Evolutionary conservation across 2,113 vertebrate species (phyloP).

Genomic region (Montifringilla adamsi): DNA sequence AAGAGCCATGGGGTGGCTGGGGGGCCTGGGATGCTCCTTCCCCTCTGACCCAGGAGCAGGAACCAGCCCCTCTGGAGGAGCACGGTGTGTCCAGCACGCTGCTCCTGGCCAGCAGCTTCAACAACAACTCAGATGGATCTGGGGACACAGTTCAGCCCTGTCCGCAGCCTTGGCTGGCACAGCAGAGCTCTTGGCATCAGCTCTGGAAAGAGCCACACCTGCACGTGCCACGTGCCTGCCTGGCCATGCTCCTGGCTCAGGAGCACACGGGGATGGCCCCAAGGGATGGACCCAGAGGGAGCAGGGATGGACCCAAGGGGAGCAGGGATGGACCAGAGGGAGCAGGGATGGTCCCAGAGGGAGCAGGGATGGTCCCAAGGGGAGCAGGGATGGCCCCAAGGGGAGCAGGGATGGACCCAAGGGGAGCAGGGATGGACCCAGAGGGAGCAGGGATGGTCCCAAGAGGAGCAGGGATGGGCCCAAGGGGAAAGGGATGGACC

Average conservation of each 20-base stretch:
- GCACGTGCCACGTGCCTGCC: fast-evolving
- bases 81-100: fast-evolving
- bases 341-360: too few relatives aligned
- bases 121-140: fast-evolving
- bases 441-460: too few relatives aligned
- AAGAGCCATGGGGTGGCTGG: fast-evolving
- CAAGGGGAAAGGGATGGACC: too few relatives aligned
- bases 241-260: fast-evolving
- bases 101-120: not conserved
- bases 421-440: too few relatives aligned
- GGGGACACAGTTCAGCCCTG: fast-evolving
- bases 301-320: too few relatives aligned
- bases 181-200: not conserved
- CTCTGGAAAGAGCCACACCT: not conserved
- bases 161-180: not conserved
- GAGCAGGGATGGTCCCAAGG: too few relatives aligned
- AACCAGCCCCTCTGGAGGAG: not conserved
- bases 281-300: too few relatives aligned
- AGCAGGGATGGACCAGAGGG: too few relatives aligned
- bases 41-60: not conserved
- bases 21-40: not conserved
- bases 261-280: not conserved
- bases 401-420: too few relatives aligned
- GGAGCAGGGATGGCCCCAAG: too few relatives aligned
- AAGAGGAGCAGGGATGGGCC: too few relatives aligned